A percentile compares a stretch with the other conserved stretches of the same genome.
phyloP scores from a whole-genome alignment of 2,113 vertebrate genomes.

The Nestor notabilis region DNA sequence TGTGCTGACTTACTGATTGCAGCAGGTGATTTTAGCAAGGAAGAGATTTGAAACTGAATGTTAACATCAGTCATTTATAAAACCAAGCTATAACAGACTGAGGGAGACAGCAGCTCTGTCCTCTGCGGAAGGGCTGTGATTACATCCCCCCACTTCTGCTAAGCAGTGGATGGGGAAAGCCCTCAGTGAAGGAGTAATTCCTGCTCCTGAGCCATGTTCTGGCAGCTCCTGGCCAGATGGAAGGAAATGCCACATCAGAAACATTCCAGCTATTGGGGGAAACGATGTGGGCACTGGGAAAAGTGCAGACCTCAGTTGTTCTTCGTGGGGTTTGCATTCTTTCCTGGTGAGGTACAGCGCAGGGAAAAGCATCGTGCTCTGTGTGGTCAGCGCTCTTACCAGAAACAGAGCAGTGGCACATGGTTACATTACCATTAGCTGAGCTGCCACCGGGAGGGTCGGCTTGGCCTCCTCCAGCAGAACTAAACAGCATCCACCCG shows the following conservation, averaged over 20 bases:
- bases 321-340: slow-evolving; percentile 72
- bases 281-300: neutral
- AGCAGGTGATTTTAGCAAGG: neutral
- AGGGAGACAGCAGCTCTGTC: neutral
- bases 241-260: slow-evolving; percentile 30
- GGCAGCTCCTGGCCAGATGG: neutral
- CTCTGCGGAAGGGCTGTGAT: neutral
- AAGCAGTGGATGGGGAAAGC: neutral
- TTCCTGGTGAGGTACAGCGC: slow-evolving; percentile 74
- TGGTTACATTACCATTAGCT: slow-evolving; percentile 4
- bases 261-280: neutral
- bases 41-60: neutral
- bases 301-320: slow-evolving; percentile 31
- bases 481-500: neutral
- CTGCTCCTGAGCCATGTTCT: neutral
- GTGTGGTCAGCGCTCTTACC: slow-evolving; percentile 57
- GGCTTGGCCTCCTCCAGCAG: neutral
- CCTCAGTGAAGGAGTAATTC: neutral
- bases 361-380: slow-evolving; percentile 32
- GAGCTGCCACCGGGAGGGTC: neutral
- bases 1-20: neutral
- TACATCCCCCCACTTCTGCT: neutral
- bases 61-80: neutral
- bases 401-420: slow-evolving; percentile 43
- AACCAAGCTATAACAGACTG: neutral